phyloP scores from a whole-genome alignment of 2,888 invertebrate species.

The Embidobia sp. region DNA sequence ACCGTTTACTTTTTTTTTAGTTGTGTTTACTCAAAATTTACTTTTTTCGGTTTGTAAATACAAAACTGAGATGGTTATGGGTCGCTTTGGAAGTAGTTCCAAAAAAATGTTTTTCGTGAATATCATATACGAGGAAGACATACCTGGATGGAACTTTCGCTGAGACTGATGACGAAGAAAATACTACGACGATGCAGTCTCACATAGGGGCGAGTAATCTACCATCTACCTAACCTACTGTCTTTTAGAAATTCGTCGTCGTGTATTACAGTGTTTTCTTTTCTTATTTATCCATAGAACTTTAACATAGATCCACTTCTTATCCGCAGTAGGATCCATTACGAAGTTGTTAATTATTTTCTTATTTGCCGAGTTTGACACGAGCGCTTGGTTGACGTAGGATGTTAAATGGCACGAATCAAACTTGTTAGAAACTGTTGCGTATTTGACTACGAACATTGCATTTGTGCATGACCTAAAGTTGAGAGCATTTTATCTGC shows the following conservation, averaged over 20 bases:
- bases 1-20: conserved; percentile 1
- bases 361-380: conserved; percentile 52
- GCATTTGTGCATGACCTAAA: conserved; percentile 62
- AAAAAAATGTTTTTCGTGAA: conserved; percentile 69
- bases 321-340: conserved; percentile 70
- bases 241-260: conserved; percentile 79
- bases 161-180: conserved; percentile 77
- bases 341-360: conserved; percentile 42
- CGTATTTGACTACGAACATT: conserved; percentile 26
- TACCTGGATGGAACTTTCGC: conserved; percentile 74
- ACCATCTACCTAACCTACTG: conserved; percentile 80
- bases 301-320: conserved; percentile 64
- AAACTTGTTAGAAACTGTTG: too few relatives aligned
- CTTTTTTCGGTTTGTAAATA: background rate
- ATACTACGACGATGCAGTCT: conserved; percentile 77
- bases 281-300: conserved; percentile 70
- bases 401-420: conserved; percentile 53
- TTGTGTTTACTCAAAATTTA: conserved; percentile 6
- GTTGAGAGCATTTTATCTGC: conserved; percentile 60
- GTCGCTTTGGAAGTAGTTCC: conserved; percentile 46
- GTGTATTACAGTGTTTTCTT: conserved; percentile 75
- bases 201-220: conserved; percentile 81
- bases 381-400: conserved; percentile 54
- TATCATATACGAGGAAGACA: conserved; percentile 74
- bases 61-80: conserved; percentile 47